Conservation (phyloP, 2,888 invertebrate genomes). For the Rapana venosa region DNA sequence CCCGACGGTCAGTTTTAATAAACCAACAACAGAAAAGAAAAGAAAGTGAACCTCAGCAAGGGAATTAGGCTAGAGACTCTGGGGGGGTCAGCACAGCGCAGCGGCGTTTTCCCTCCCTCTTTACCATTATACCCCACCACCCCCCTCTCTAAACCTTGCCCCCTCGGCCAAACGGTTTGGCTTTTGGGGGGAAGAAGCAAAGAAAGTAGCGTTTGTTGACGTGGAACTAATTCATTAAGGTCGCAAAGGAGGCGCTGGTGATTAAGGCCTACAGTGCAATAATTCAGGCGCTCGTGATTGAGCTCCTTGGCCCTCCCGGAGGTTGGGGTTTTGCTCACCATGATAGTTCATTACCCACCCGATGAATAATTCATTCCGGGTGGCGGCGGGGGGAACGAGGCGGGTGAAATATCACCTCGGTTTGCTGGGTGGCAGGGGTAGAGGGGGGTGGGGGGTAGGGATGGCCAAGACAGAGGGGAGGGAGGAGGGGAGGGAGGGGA, state of each 20-base stretch:
- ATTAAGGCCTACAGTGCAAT: conserved; percentile 33
- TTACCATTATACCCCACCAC: too few species aligned
- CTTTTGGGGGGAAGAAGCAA: neutral
- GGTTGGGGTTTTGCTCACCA: conserved; percentile 31
- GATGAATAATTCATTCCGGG: conserved; percentile 41
- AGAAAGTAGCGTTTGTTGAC: conserved; percentile 24
- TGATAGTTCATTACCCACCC: conserved; percentile 42
- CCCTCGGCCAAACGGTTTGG: conserved; percentile 7
- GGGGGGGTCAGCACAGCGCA: too few species aligned
- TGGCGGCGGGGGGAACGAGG: conserved; percentile 1
- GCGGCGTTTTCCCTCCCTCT: too few species aligned
- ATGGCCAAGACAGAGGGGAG: neutral
- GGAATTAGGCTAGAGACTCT: too few species aligned
- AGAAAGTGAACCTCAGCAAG: neutral
- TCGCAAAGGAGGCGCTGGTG: conserved; percentile 12
- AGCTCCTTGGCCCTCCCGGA: neutral
- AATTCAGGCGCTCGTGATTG: conserved; percentile 34
- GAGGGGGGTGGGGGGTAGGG: neutral
- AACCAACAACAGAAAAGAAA: neutral
- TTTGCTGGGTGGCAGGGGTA: neutral
- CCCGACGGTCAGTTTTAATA: too few species aligned
- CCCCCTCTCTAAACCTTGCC: neutral
- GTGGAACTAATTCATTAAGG: conserved; percentile 30
- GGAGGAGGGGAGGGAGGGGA: neutral
- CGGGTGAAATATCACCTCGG: conserved; percentile 40